Conservation (phyloP, 2,888 invertebrate genomes). For the Xestobium rufovillosum region DNA sequence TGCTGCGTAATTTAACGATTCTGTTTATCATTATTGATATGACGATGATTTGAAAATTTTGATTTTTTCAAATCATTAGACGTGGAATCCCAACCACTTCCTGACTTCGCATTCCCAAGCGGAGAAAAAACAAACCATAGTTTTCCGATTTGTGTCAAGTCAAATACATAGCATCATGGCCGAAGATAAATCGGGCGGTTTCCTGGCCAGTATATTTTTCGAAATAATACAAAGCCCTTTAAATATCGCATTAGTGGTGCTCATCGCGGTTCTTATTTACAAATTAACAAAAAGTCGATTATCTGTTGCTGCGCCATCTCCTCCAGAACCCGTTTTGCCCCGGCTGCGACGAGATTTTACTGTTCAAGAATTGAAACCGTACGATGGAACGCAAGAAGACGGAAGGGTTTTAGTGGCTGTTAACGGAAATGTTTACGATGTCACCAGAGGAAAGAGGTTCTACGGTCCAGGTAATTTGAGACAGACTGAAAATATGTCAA, state of each 20-base stretch:
- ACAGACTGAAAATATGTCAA: too few relatives aligned
- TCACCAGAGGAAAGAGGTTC: slow-evolving; percentile 80
- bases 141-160: slow-evolving; percentile 18
- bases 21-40: too few relatives aligned
- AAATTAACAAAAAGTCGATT: slow-evolving; percentile 60
- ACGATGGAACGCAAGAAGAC: slow-evolving; percentile 79
- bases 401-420: slow-evolving; percentile 87
- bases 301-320: slow-evolving; percentile 37
- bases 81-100: too few relatives aligned
- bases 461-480: slow-evolving; percentile 88
- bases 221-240: slow-evolving; percentile 65
- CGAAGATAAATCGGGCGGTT: slow-evolving; percentile 34
- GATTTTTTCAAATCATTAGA: too few relatives aligned
- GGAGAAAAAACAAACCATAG: background rate
- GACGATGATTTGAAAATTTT: too few relatives aligned
- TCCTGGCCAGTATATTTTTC: slow-evolving; percentile 43
- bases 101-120: too few relatives aligned
- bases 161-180: slow-evolving; percentile 33
- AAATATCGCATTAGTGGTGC: slow-evolving; percentile 59
- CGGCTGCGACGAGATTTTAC: slow-evolving; percentile 87
- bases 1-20: too few relatives aligned
- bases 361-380: slow-evolving; percentile 74
- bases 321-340: slow-evolving; percentile 58
- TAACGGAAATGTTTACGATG: slow-evolving; percentile 93
- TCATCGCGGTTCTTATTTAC: slow-evolving; percentile 65